Conservation (phyloP, 1,140 invertebrate genomes). For the Leptopilina clavipes region DNA sequence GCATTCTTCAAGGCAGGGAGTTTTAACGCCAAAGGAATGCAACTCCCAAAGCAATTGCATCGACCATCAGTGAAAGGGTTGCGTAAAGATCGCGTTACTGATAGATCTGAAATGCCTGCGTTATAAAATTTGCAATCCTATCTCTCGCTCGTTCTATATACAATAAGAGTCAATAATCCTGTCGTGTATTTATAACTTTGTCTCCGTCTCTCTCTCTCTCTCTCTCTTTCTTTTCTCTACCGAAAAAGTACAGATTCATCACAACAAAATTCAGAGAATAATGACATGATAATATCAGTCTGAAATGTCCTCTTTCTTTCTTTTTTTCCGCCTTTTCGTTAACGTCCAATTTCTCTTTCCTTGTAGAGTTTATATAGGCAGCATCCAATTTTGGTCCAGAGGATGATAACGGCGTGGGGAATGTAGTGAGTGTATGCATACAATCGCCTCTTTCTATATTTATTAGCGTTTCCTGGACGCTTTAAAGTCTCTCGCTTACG, state of each 20-base stretch:
- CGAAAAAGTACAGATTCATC: too few species aligned
- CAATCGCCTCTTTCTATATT: constrained; percentile 42
- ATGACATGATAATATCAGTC: too few species aligned
- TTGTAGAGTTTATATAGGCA: not conserved
- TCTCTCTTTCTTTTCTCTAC: too few species aligned
- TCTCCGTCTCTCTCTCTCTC: too few species aligned
- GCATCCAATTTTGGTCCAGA: constrained; percentile 47
- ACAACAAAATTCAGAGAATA: too few species aligned
- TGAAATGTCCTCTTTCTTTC: too few species aligned
- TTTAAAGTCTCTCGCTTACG: constrained; percentile 48
- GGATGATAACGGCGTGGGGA: constrained; percentile 44
- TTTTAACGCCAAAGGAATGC: not conserved
- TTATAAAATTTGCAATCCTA: constrained; percentile 24
- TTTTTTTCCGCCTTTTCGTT: not conserved
- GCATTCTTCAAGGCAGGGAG: not conserved
- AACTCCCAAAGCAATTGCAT: constrained; percentile 7
- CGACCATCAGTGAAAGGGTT: constrained; percentile 14
- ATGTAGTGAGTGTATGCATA: constrained; percentile 36
- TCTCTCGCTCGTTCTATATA: not conserved
- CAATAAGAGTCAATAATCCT: not conserved
- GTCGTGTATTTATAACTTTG: not conserved
- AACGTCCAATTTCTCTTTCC: too few species aligned
- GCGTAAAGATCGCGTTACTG: constrained; percentile 15
- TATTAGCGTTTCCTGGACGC: constrained; percentile 51
- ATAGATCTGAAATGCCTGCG: constrained; percentile 5